phyloP scores from a whole-genome alignment of 2,113 vertebrate species.

The Chaetodon auriga region DNA sequence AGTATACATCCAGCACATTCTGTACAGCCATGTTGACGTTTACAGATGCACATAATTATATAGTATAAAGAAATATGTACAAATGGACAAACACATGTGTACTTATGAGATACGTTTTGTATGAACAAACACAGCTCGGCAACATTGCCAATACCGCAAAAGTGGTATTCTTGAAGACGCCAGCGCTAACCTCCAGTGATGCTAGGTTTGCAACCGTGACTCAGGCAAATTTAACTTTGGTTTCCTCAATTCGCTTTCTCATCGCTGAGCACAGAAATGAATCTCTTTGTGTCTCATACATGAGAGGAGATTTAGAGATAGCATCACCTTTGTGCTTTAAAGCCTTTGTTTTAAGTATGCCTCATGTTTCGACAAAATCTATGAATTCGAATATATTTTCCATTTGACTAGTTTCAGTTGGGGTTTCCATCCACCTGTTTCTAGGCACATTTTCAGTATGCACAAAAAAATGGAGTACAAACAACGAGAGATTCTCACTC shows the following conservation, averaged over 20 bases:
- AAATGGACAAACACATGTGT: conserved; percentile 13
- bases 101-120: not conserved
- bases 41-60: conserved; percentile 16
- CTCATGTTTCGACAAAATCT: not conserved
- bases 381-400: not conserved
- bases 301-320: not conserved
- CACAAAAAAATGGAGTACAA: not conserved
- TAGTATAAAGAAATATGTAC: not conserved
- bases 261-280: not conserved
- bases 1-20: conserved; percentile 53
- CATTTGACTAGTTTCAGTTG: not conserved
- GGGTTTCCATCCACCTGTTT: not conserved
- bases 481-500: no score
- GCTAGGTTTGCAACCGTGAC: not conserved
- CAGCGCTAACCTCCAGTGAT: not conserved
- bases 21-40: conserved; percentile 27
- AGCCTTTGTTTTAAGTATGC: not conserved
- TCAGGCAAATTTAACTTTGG: not conserved
- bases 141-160: not conserved
- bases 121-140: not conserved
- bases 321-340: not conserved
- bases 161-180: not conserved
- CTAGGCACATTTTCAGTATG: not conserved
- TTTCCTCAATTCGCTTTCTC: not conserved
- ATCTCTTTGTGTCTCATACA: not conserved